Evolutionary conservation across 2,797 vertebrate genomes (phyloP).

Genomic region (Clarias pachynema): DNA sequence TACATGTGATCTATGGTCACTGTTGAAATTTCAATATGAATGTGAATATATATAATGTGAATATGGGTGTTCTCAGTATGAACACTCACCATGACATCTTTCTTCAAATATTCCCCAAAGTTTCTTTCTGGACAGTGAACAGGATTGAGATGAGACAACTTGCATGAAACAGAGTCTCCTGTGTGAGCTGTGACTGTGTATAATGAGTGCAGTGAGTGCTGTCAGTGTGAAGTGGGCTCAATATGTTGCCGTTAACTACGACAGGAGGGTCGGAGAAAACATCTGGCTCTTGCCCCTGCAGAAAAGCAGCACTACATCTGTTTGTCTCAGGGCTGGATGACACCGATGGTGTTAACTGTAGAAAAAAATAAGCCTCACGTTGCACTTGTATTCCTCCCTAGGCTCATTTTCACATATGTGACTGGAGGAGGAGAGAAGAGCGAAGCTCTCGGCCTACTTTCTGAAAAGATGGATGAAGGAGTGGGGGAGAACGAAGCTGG

Average conservation of each 20-base stretch:
- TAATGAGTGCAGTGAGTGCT: constrained; percentile 80
- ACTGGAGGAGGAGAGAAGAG: constrained; percentile 36
- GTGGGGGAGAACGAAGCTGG: constrained; percentile 16
- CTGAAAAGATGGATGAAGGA: constrained; percentile 33
- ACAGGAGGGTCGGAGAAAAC: constrained; percentile 73
- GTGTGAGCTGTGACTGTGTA: constrained; percentile 32
- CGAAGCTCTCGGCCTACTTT: constrained; percentile 34
- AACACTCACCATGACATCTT: constrained; percentile 32
- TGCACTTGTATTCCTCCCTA: constrained; percentile 20
- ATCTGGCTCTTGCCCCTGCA: constrained; percentile 80
- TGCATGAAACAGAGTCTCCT: constrained; percentile 42
- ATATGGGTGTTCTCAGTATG: too few species aligned
- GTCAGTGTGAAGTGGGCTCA: constrained; percentile 79
- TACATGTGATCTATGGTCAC: not conserved
- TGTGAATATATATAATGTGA: too few species aligned
- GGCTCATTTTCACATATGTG: constrained; percentile 55
- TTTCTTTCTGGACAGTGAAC: constrained; percentile 44
- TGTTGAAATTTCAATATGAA: not conserved
- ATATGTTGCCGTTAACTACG: constrained; percentile 77
- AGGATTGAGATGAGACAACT: constrained; percentile 34
- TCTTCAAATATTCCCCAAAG: constrained; percentile 37
- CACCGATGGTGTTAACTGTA: constrained; percentile 88
- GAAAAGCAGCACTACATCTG: constrained; percentile 84
- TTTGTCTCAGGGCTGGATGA: constrained; percentile 84
- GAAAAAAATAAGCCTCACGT: constrained; percentile 56